phyloP scores from a whole-genome alignment of 2,113 vertebrate genomes.

The Amblyornis subalaris region DNA sequence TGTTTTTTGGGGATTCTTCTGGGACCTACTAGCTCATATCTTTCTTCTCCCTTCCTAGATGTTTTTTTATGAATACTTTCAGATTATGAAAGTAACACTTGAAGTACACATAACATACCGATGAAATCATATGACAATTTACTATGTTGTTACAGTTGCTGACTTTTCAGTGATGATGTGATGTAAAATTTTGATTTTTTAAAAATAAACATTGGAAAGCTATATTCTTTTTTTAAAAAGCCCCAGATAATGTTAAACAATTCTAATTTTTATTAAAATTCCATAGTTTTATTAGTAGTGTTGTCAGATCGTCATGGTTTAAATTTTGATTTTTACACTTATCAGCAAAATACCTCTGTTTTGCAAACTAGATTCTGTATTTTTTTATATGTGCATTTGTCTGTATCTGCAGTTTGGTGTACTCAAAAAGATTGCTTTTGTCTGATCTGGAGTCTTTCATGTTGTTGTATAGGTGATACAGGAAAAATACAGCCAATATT shows the following conservation, averaged over 20 bases:
- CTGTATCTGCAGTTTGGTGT: neutral
- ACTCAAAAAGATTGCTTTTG: neutral
- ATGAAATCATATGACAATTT: neutral
- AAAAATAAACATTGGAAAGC: neutral
- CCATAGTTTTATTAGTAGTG: neutral
- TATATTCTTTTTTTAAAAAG: neutral
- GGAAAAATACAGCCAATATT: neutral
- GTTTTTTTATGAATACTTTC: neutral
- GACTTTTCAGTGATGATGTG: neutral
- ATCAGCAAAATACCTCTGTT: neutral
- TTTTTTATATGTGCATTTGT: neutral
- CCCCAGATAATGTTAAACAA: neutral
- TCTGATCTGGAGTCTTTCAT: neutral
- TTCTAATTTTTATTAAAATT: neutral
- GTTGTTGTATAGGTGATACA: neutral
- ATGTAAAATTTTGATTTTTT: neutral
- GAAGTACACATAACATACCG: neutral
- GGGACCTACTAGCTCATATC: neutral
- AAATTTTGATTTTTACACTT: neutral
- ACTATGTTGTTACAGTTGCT: neutral
- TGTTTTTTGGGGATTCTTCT: neutral
- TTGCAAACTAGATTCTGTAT: neutral
- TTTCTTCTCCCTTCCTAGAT: neutral
- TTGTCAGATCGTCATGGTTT: neutral
- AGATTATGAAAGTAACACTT: neutral